A percentile compares a stretch with the other conserved stretches of the same genome.
Conservation (phyloP, 92 coral and sea anemone genomes). For the Palythoa grandiflora region DNA sequence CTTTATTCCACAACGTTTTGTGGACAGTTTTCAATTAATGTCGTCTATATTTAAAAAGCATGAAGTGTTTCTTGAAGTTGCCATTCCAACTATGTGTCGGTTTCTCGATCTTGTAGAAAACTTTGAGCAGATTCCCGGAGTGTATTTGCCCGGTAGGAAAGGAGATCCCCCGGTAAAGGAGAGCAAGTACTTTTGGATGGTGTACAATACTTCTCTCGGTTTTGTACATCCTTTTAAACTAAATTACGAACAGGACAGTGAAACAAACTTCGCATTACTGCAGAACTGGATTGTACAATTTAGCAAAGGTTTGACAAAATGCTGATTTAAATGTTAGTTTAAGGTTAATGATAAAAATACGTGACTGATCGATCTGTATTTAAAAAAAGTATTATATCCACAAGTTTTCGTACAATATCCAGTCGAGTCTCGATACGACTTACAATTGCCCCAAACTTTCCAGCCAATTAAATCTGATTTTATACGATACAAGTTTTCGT, state of each 20-base stretch:
- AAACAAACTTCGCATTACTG: constrained; percentile 63
- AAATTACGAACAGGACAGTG: constrained; percentile 67
- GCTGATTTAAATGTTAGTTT: constrained; percentile 1
- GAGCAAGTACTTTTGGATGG: constrained; percentile 78
- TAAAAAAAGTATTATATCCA: no score
- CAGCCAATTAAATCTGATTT: neutral
- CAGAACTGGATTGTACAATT: constrained; percentile 67
- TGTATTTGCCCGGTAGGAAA: constrained; percentile 84
- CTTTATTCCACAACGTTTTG: constrained; percentile 79
- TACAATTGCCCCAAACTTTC: no score
- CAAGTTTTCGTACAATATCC: no score
- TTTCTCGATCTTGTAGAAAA: constrained; percentile 72
- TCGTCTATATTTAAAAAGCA: constrained; percentile 85
- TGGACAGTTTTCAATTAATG: constrained; percentile 65
- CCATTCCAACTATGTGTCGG: constrained; percentile 87
- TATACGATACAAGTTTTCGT: no score
- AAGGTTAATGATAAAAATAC: no score
- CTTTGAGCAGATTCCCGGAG: constrained; percentile 81
- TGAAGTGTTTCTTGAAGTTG: constrained; percentile 85
- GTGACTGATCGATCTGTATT: no score
- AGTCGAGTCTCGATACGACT: no score
- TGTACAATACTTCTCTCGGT: constrained; percentile 68
- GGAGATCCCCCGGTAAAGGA: constrained; percentile 80
- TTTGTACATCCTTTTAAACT: constrained; percentile 88
- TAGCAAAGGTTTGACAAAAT: constrained; percentile 59